Percentiles rank a stretch among this genome's conserved stretches.
Evolutionary conservation across 2,797 vertebrate species (phyloP).

Genomic region (Rhodeus uyekii): DNA sequence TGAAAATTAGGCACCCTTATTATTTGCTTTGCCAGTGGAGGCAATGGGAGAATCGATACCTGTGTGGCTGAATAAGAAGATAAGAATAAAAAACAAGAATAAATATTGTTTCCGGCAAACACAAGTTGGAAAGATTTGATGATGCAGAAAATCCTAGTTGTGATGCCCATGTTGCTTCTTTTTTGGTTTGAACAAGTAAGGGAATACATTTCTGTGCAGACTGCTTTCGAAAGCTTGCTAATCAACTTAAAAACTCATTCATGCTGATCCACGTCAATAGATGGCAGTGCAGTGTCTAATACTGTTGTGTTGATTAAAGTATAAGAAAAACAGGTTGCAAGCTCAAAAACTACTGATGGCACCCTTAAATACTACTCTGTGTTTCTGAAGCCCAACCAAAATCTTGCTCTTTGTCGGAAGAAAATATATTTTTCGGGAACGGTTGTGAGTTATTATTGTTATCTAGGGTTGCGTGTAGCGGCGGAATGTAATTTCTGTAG

Average conservation of each 20-base stretch:
- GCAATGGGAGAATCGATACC: too few relatives aligned
- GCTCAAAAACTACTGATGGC: not conserved
- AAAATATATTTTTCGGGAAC: not conserved
- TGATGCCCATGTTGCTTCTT: not conserved
- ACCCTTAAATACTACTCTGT: not conserved
- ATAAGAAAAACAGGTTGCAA: not conserved
- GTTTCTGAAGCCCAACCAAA: not conserved
- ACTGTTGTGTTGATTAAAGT: not conserved
- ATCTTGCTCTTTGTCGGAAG: not conserved
- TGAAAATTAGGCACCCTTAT: too few relatives aligned
- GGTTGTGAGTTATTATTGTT: conserved; percentile 1
- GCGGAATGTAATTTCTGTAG: conserved; percentile 48
- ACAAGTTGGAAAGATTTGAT: not conserved
- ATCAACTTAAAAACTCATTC: not conserved
- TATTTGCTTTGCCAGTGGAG: too few relatives aligned
- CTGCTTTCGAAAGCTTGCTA: not conserved
- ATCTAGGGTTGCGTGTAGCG: conserved; percentile 29
- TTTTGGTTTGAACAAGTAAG: not conserved
- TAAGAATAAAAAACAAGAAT: not conserved
- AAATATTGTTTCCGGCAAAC: not conserved
- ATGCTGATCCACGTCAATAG: conserved; percentile 1
- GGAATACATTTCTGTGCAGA: not conserved
- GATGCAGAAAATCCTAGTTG: not conserved
- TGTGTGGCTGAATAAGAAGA: too few relatives aligned
- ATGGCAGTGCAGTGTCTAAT: conserved; percentile 9